Base-by-base conservation (phyloP, 2,888 invertebrate species). In the Germaria angustata region DNA sequence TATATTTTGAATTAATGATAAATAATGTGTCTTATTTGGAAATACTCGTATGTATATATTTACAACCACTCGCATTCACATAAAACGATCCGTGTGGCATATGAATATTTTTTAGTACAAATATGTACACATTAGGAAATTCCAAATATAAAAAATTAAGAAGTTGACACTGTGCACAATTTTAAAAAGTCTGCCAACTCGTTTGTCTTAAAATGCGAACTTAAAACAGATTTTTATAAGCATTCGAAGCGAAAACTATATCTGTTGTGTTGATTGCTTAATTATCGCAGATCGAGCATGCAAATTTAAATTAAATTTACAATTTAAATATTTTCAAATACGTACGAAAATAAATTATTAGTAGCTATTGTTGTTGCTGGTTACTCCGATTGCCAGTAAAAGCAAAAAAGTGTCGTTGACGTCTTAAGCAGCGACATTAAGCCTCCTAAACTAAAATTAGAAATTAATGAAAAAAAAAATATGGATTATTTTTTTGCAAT, bases 91-190 rank as follows among this genome's bases (percentile, higher is more conserved):
- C 9, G 79, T 79, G 79, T 79, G 79, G 79, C 71, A 73, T 72
- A 49, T 79, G 78, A 65, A 79, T 79, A 79, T 65, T 68, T 41
- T 22, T 28, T 28, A 28, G 3, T 28, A 28, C 17, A 65, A 75
- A 32, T 57, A 76, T n/a, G n/a, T n/a, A n/a, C n/a, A n/a, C n/a
- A n/a, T 82, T 82, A 71, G 82, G 82, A 82, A 82, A 82, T 82
- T 79, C 82, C 75, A 22, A 49, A 46, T 55, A 61, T 17, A 46
- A 44, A n/a, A 28, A 34, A 49, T 24, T 5, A 66, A 46, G 24
- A 61, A n/a, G 20, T 5, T 8, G 13, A 20, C 11, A 39, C 11
- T 65, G 15, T 41, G 51, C 17, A 66, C 34, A 68, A 36, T 24
- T 34, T 77, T 44, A 24, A 44, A 63, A 63, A 4, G 65, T 46